Base-by-base conservation (phyloP, 2,113 vertebrate species). In the Campylorhamphus procurvoides region DNA sequence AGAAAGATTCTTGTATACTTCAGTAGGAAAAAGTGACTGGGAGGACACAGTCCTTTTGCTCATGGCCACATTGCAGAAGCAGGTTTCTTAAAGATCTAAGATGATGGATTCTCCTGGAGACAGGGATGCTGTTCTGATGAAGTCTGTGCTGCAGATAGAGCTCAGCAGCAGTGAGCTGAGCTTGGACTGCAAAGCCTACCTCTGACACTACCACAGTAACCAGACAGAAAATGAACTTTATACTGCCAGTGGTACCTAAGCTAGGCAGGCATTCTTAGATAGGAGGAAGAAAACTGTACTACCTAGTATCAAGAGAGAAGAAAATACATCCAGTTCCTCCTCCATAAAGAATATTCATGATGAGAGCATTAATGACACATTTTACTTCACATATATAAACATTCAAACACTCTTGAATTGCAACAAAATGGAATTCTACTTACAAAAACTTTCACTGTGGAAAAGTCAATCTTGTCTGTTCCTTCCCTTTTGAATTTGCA, bases 401-500 rank as follows among this genome's bases (percentile, higher is more conserved):
- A 93, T 27, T 40, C 53, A 82, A 92, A 60, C 33, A 24, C 27
- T 71, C 27, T 11, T 81, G 46, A 81, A 90, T 7, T 60, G 42
- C 49, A 87, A 55, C 18, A 66, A 60, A 90, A 72, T 15, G 23
- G 47, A 82, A 67, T 63, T 93, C 14, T 88, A 98, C 98, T 98
- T 87, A 98, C 98, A 8, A 96, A 96, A 80, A 98, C 96, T 97
- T 98, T 97, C 78, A 98, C 97, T 10, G 96, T 97, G 37, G 97
- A 97, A 52, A 86, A 87, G 27, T 97, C 96, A 6, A 98, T 97
- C 79, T 97, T 98, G 58, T 94, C 97, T 7, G 91, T 76, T 71
- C 77, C 96, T 93, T 97, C 93, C 47, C 87, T 95, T 92, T 97
- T 97, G 71, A 97, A 97, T 96, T 98, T 98, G 97, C 99, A 99